Conservation (phyloP, 2,113 vertebrate species). For the Salvelinus alpinus region DNA sequence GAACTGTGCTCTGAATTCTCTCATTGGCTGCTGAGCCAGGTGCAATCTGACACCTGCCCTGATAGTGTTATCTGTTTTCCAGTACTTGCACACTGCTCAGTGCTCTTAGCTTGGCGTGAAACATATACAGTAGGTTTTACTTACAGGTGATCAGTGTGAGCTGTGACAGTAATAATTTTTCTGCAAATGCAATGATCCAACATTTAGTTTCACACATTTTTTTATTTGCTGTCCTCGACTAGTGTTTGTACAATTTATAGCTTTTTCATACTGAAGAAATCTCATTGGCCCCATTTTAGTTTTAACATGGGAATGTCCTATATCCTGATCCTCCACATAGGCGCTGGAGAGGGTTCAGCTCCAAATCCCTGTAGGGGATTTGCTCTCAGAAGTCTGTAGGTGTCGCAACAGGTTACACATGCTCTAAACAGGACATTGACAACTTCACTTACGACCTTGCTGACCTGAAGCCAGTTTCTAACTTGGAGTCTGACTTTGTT, state of each 20-base stretch:
- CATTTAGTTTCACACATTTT: too few species aligned
- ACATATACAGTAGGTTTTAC: neutral
- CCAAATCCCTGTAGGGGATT: too few species aligned
- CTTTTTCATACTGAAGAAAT: too few species aligned
- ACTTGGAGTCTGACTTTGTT: slow-evolving; percentile 38
- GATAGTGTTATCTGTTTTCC: slow-evolving; percentile 47
- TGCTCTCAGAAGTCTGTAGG: too few species aligned
- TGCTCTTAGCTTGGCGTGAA: neutral
- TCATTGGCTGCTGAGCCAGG: slow-evolving; percentile 62
- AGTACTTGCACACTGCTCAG: slow-evolving; percentile 18
- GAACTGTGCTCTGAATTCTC: slow-evolving; percentile 19
- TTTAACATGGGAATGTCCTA: too few species aligned
- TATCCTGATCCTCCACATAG: too few species aligned
- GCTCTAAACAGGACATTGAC: neutral
- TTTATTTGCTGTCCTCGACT: too few species aligned
- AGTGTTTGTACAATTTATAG: too few species aligned
- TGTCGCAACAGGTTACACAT: too few species aligned
- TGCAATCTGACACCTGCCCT: slow-evolving; percentile 62
- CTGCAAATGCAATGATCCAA: slow-evolving; percentile 14
- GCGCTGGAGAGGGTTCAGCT: too few species aligned
- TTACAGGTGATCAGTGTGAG: slow-evolving; percentile 13
- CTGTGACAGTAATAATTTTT: neutral
- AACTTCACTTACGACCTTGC: slow-evolving; percentile 27
- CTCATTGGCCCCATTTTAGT: too few species aligned
- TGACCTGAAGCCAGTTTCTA: slow-evolving; percentile 31